Evolutionary conservation across 2,797 vertebrate genomes (phyloP).

Genomic region (Pangasius djambal): DNA sequence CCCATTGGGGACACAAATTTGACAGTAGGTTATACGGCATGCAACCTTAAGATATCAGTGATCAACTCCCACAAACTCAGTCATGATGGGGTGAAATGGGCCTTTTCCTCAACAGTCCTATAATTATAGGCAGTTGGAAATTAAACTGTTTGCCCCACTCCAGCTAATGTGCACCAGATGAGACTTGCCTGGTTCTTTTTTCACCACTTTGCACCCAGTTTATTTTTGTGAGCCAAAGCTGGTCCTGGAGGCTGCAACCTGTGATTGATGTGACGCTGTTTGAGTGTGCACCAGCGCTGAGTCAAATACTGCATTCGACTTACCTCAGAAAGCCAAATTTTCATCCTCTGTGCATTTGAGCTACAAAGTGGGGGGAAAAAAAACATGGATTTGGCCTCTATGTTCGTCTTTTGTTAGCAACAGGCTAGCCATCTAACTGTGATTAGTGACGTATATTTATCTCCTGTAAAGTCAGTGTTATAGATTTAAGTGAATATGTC

Average conservation of each 20-base stretch:
- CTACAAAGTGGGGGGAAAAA: neutral
- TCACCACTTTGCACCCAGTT: constrained; percentile 13
- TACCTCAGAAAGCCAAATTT: neutral
- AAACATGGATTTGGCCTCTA: neutral
- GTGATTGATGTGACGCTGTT: constrained; percentile 42
- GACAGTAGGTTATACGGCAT: constrained; percentile 7
- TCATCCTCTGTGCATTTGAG: neutral
- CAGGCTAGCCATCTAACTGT: neutral
- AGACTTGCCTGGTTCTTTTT: constrained; percentile 27
- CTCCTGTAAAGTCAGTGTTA: too few relatives aligned
- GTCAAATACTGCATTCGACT: neutral
- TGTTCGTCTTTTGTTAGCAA: neutral
- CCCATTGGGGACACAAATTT: constrained; percentile 30
- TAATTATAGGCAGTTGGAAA: constrained; percentile 60
- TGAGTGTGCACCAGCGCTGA: neutral
- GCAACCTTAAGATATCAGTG: constrained; percentile 34
- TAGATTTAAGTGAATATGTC: too few relatives aligned
- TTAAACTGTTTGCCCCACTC: constrained; percentile 48
- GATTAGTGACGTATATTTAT: neutral
- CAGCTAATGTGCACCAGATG: constrained; percentile 61
- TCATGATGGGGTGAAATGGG: constrained; percentile 46
- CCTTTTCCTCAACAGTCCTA: constrained; percentile 43
- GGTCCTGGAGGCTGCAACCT: constrained; percentile 33
- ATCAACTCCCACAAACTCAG: constrained; percentile 23
- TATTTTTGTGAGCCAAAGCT: constrained; percentile 37